phyloP scores from a whole-genome alignment of 2,797 vertebrate species.

The Anabacerthia variegaticeps region DNA sequence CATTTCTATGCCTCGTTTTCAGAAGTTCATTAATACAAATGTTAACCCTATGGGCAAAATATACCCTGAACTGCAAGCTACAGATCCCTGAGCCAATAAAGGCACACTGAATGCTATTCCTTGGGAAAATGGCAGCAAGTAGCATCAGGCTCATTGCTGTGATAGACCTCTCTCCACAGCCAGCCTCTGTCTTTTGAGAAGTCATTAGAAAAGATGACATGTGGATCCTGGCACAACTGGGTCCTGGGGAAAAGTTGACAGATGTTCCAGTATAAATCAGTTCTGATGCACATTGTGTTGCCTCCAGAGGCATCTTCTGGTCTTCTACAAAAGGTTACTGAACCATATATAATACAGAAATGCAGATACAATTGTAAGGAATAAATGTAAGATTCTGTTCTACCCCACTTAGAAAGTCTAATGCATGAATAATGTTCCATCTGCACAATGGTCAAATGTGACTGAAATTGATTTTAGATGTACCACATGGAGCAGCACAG shows the following conservation, averaged over 20 bases:
- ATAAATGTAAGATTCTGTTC: slow-evolving; percentile 56
- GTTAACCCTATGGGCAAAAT: background rate
- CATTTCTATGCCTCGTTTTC: background rate
- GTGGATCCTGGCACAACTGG: slow-evolving; percentile 59
- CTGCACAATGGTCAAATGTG: slow-evolving; percentile 60
- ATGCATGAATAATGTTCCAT: slow-evolving; percentile 73
- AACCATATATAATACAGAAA: slow-evolving; percentile 67
- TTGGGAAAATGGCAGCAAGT: background rate
- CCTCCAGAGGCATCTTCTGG: slow-evolving; percentile 58
- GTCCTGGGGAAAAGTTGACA: slow-evolving; percentile 65
- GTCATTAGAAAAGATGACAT: slow-evolving; percentile 61
- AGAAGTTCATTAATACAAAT: background rate
- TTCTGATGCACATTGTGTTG: slow-evolving; percentile 45
- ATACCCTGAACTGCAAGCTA: background rate
- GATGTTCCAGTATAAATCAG: slow-evolving; percentile 71
- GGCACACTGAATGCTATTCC: background rate
- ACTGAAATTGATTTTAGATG: slow-evolving; percentile 73
- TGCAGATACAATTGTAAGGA: slow-evolving; percentile 65
- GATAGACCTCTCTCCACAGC: background rate
- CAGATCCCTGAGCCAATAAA: background rate
- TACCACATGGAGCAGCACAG: slow-evolving; percentile 44
- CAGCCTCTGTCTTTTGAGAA: slow-evolving; percentile 42
- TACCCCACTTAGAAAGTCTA: slow-evolving; percentile 60
- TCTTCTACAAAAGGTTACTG: slow-evolving; percentile 61
- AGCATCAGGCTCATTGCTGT: background rate